phyloP scores from a whole-genome alignment of 2,888 invertebrate genomes.

The Hemithea aestivaria region DNA sequence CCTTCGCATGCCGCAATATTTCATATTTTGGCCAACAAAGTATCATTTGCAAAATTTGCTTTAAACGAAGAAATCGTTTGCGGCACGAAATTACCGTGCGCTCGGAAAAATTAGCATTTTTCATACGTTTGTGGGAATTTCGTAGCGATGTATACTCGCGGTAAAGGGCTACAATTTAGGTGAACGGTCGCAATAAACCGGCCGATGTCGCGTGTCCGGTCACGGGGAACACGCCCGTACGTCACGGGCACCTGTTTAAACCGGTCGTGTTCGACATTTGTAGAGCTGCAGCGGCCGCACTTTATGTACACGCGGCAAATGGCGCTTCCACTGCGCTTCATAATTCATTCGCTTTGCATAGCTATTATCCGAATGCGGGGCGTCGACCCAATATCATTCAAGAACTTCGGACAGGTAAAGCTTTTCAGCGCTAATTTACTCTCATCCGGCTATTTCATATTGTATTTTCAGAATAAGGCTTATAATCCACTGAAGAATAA shows the following conservation, averaged over 20 bases:
- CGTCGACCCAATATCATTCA: no score
- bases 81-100: conserved; percentile 38
- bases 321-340: no score
- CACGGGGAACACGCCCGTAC: conserved; percentile 30
- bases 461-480: no score
- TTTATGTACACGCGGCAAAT: neutral
- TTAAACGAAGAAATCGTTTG: conserved; percentile 34
- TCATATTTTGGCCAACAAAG: conserved; percentile 30
- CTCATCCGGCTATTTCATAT: no score
- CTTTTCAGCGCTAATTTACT: no score
- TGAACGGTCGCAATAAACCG: conserved; percentile 32
- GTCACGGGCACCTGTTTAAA: conserved; percentile 39
- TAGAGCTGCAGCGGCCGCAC: conserved; percentile 12
- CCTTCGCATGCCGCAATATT: conserved; percentile 17
- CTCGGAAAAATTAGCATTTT: conserved; percentile 36
- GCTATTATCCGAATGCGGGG: no score
- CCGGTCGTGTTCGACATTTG: conserved; percentile 40
- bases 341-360: no score
- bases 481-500: no score
- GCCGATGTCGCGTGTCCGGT: conserved; percentile 38
- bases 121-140: conserved; percentile 32
- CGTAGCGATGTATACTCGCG: conserved; percentile 18
- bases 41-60: conserved; percentile 35
- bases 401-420: no score
- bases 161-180: conserved; percentile 33